These are phyloP conservation scores for Microcebus griseorufus DNA, from an alignment of 2,113 vertebrate species.

Conservation along the genomic window DNA sequence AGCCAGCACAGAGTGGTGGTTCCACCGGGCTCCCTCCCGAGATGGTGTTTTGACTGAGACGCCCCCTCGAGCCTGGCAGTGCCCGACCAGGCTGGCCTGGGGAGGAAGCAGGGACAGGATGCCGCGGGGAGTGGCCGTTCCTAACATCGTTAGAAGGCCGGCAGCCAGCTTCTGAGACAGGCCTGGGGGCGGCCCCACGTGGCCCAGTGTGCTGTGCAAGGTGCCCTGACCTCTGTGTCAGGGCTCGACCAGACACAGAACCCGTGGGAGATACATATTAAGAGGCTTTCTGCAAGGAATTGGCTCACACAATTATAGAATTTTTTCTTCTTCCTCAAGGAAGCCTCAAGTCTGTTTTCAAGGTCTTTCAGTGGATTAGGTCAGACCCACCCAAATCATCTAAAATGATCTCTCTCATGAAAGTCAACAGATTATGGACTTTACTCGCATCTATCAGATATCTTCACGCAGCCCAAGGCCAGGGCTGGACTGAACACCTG, in stretches of 20 bases:
- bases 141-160: background rate
- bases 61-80: background rate
- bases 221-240: background rate
- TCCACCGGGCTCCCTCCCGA: background rate
- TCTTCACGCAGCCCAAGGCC: background rate
- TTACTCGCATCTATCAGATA: background rate
- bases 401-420: background rate
- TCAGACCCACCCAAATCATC: background rate
- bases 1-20: background rate
- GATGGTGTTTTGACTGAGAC: no score
- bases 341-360: background rate
- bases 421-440: background rate
- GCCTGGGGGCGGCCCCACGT: background rate
- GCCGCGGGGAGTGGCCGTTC: rapidly evolving
- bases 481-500: background rate
- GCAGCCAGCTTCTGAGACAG: background rate
- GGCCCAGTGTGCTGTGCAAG: no score
- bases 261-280: background rate
- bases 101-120: background rate
- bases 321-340: background rate
- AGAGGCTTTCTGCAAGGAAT: background rate
- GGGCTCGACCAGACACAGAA: background rate
- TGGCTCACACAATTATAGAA: rapidly evolving
- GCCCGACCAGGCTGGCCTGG: background rate
- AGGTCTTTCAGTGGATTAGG: background rate